These are phyloP conservation scores for Heliconius eleuchia DNA, from an alignment of 1,140 invertebrate genomes.

Conservation along the genomic window DNA sequence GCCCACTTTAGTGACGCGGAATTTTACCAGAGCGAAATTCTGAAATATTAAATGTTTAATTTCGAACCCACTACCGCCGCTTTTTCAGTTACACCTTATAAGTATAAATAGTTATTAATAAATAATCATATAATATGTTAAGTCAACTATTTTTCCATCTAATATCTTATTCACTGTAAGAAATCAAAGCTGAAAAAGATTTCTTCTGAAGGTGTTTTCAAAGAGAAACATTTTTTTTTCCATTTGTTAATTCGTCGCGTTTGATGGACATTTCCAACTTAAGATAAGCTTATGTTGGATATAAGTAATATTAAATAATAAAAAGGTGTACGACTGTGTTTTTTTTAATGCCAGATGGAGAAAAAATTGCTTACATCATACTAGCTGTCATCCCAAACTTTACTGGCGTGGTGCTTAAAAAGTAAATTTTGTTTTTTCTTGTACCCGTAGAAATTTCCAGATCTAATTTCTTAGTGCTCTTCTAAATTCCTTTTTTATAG, in stretches of 20 bases:
- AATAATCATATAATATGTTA: background rate
- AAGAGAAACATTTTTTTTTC: conserved; percentile 25
- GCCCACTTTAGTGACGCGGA: background rate
- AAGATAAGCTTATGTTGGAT: conserved; percentile 4
- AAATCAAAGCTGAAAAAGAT: conserved; percentile 29
- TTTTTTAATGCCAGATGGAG: background rate
- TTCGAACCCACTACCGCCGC: too few species aligned
- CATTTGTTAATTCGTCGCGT: conserved; percentile 33
- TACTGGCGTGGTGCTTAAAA: too few species aligned
- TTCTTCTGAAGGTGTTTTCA: conserved; percentile 28
- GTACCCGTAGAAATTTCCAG: too few species aligned
- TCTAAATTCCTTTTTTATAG: too few species aligned
- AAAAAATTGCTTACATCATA: too few species aligned
- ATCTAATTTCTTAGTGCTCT: too few species aligned
- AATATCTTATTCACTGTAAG: conserved; percentile 30
- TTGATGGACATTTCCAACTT: conserved; percentile 28
- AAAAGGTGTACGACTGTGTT: background rate
- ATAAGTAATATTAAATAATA: conserved; percentile 1
- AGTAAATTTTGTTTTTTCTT: too few species aligned
- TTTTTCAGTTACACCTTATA: too few species aligned
- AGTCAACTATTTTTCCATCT: conserved; percentile 7
- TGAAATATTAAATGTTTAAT: too few species aligned
- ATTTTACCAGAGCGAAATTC: too few species aligned
- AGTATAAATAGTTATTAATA: background rate
- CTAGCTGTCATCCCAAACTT: too few species aligned